Base-by-base conservation (phyloP, 2,113 vertebrate species). In the Falco punctatus region DNA sequence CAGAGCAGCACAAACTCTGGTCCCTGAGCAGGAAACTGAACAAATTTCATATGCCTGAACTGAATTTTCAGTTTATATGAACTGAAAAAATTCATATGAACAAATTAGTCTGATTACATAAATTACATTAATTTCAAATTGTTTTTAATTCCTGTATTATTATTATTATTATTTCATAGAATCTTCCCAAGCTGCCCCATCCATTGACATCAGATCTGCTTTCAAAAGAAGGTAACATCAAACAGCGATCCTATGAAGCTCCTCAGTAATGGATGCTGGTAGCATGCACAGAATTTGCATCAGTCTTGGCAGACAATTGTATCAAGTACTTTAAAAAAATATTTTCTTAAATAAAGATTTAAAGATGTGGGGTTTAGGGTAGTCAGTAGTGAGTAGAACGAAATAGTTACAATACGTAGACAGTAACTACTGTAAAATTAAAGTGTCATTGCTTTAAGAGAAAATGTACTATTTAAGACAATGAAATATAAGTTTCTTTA, bases 181-280 rank as follows among this genome's bases (percentile, higher is more conserved):
- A 96, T 92, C 97, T 65, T 98, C 98, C 32, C 98, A 98, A 40
- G 97, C 98, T 85, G 97, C 98, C 92, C 98, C 98, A 94, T 98
- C 91, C 97, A 98, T 99, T 97, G 99, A 99, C 97, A 99, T 99
- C 98, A 98, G 99, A 97, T 99, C 99, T 94, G 99, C 99, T 96
- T 99, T 99, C 98, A 99, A 99, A 98, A 99, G 99, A 98, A 99
- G 99, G 99, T 99, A 99, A 99, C 93, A 87, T 88, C 57, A 46
- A 78, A 61, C 59, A 65, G 52, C 82, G 44, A 61, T 80, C 49
- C 70, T 86, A 17, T 65, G 66, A 69, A 85, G 62, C 28, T 92
- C 65, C 75, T 79, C 15, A 65, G 57, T 48, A 81, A 70, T 24
- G 27, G 73, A 44, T 71, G 79, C 67, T 80, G 49, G 86, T 81